Conservation (phyloP, 2,113 vertebrate genomes). For the Lophius piscatorius region DNA sequence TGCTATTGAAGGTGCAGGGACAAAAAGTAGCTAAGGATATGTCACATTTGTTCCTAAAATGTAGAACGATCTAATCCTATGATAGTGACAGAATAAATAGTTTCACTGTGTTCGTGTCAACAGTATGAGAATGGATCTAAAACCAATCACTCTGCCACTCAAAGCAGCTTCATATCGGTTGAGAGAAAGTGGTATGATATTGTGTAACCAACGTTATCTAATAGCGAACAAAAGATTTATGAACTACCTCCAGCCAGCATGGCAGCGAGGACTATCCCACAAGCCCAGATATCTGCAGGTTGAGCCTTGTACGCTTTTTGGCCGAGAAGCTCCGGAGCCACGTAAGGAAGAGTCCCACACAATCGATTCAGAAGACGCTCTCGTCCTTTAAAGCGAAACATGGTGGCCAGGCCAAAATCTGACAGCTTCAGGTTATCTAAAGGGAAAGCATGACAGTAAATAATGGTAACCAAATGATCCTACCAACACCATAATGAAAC, state of each 20-base stretch:
- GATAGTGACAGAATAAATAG: no score
- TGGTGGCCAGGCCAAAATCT: slow-evolving; percentile 94
- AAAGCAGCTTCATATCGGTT: background rate
- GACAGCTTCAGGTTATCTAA: slow-evolving; percentile 96
- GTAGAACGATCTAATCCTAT: no score
- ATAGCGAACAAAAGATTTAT: background rate
- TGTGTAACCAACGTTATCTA: background rate
- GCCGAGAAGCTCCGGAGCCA: slow-evolving; percentile 93
- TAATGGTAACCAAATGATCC: background rate
- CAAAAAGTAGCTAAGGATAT: no score
- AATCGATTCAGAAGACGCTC: slow-evolving; percentile 88
- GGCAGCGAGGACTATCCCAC: slow-evolving; percentile 95
- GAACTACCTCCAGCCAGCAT: slow-evolving; percentile 93
- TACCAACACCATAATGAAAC: background rate
- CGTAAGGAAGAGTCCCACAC: slow-evolving; percentile 94
- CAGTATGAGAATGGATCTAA: no score
- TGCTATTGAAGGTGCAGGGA: background rate
- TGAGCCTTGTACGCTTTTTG: slow-evolving; percentile 87
- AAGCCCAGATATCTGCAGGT: slow-evolving; percentile 94
- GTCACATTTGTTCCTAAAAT: background rate
- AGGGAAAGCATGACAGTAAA: background rate
- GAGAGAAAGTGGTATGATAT: background rate
- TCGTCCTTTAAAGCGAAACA: slow-evolving; percentile 89
- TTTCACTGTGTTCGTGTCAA: no score
- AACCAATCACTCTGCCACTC: no score